Percentiles rank a stretch among this genome's conserved stretches.
phyloP scores from a whole-genome alignment of 1,140 invertebrate genomes.

The Portunus trituberculatus region DNA sequence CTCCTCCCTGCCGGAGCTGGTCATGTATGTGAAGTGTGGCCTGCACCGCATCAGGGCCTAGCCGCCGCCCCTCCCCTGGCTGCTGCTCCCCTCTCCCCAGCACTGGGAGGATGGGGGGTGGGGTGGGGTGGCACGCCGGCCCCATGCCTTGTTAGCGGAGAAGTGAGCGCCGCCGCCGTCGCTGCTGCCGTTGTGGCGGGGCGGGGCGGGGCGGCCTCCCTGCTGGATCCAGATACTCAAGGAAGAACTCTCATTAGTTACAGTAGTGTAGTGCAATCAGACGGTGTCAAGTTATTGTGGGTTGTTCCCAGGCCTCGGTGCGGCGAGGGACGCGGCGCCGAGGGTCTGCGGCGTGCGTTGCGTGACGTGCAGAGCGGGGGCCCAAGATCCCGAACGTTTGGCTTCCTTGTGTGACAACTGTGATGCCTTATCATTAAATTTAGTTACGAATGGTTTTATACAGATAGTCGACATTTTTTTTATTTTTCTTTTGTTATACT shows the following conservation, averaged over 20 bases:
- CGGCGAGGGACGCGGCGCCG: neutral
- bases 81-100: neutral
- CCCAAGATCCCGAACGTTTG: constrained; percentile 65
- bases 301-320: constrained; percentile 55
- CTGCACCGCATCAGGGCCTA: constrained; percentile 67
- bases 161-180: neutral
- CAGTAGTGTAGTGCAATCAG: constrained; percentile 62
- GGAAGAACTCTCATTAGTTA: constrained; percentile 52
- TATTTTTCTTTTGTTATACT: constrained; percentile 67
- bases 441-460: constrained; percentile 68
- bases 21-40: constrained; percentile 67
- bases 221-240: constrained; percentile 69
- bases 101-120: neutral
- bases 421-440: constrained; percentile 75
- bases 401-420: constrained; percentile 71
- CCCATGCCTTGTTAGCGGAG: constrained; percentile 63
- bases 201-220: neutral
- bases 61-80: neutral
- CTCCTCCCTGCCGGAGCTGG: constrained; percentile 69
- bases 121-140: neutral
- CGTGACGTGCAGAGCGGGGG: constrained; percentile 37
- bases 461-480: constrained; percentile 67
- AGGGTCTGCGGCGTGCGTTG: too few relatives aligned
- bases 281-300: constrained; percentile 56
- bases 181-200: too few relatives aligned